These are phyloP conservation scores for Clavelina lepadiformis DNA, from an alignment of 23 tunicate species.

Conservation along the genomic window DNA sequence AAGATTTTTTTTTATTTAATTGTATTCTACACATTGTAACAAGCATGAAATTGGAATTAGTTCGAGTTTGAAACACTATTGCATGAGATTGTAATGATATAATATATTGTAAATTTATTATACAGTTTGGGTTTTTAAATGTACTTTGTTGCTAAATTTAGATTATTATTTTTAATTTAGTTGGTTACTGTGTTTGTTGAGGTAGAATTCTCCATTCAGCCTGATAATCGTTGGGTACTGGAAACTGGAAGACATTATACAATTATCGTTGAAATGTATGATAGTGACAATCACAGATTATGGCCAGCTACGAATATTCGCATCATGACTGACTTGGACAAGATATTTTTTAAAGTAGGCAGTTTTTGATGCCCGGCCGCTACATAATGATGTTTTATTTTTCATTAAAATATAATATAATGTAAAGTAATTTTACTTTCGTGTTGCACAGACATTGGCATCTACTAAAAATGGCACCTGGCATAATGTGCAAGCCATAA, in stretches of 20 bases:
- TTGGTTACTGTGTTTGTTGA: too few relatives aligned
- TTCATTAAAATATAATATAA: not conserved
- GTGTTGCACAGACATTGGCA: slow-evolving; percentile 26
- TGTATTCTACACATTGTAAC: too few relatives aligned
- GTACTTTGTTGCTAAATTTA: too few relatives aligned
- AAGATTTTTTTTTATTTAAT: not conserved
- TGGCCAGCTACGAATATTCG: slow-evolving; percentile 53
- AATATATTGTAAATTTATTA: too few relatives aligned
- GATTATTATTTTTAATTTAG: too few relatives aligned
- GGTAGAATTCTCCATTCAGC: slow-evolving; percentile 55
- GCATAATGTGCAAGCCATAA: slow-evolving; percentile 42
- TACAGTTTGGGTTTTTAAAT: too few relatives aligned
- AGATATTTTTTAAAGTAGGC: slow-evolving; percentile 22
- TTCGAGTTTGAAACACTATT: too few relatives aligned
- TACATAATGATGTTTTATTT: not conserved
- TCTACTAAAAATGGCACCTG: slow-evolving; percentile 65
- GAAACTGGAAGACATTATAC: slow-evolving; percentile 41
- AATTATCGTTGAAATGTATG: slow-evolving; percentile 33
- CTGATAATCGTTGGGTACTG: slow-evolving; percentile 58
- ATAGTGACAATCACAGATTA: slow-evolving; percentile 44
- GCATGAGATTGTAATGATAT: too few relatives aligned
- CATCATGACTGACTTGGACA: slow-evolving; percentile 19
- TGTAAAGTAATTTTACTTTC: not conserved
- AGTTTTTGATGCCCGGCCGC: not conserved
- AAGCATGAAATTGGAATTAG: too few relatives aligned